These are phyloP conservation scores for Chondrilla cf. caribensis DNA, from an alignment of 37 sponge, comb jelly and placozoan genomes.

Conservation along the genomic window DNA sequence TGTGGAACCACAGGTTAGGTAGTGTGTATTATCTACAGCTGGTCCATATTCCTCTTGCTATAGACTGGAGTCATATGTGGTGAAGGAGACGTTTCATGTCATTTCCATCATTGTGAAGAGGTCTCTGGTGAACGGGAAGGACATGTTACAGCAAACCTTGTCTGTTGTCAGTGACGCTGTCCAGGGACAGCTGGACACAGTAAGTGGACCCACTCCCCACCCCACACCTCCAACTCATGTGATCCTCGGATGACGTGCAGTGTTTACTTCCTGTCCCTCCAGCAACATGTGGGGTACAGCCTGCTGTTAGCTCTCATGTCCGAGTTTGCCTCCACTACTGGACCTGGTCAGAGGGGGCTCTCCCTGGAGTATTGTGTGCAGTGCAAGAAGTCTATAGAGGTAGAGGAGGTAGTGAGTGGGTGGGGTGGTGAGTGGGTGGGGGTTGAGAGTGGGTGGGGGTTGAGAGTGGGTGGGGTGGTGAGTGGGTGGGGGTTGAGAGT, in stretches of 20 bases:
- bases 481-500: background rate
- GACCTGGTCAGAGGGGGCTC: slow-evolving; percentile 48
- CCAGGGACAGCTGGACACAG: background rate
- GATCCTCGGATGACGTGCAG: too few species aligned
- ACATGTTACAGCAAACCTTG: background rate
- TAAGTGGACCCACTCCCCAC: background rate
- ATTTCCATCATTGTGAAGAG: slow-evolving; percentile 8
- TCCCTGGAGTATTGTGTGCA: slow-evolving; percentile 51
- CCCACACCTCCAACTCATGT: background rate
- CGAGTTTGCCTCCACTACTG: slow-evolving; percentile 49
- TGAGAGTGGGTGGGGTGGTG: background rate
- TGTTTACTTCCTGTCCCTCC: too few species aligned
- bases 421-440: background rate
- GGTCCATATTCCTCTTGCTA: background rate
- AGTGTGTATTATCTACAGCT: too few species aligned
- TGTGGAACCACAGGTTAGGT: too few species aligned
- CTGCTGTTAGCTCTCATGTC: slow-evolving; percentile 54
- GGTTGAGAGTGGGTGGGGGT: background rate
- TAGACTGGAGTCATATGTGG: background rate
- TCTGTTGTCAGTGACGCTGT: background rate
- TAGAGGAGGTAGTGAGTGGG: background rate
- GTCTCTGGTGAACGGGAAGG: background rate
- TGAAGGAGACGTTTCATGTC: background rate
- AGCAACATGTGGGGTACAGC: background rate
- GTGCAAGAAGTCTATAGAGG: slow-evolving; percentile 66